These are phyloP conservation scores for Eilema griseolum DNA, from an alignment of 2,888 invertebrate genomes.

Conservation along the genomic window DNA sequence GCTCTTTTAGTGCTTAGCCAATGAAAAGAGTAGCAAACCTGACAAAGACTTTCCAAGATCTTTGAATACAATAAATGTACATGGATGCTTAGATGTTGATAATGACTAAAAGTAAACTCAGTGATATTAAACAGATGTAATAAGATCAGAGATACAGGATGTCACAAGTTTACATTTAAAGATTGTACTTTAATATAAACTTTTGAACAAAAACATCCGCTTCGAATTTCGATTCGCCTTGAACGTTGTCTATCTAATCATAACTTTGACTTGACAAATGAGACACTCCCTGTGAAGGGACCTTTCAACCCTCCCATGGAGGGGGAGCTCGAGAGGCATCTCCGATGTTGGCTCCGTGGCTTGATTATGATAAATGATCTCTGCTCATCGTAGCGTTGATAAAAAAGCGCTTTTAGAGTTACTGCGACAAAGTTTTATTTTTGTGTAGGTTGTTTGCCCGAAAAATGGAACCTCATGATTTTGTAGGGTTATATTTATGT, in stretches of 20 bases:
- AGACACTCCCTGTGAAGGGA: slow-evolving; percentile 38
- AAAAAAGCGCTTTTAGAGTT: slow-evolving; percentile 40
- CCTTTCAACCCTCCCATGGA: slow-evolving; percentile 26
- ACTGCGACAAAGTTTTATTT: background rate
- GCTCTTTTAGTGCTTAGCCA: too few species aligned
- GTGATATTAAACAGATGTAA: too few species aligned
- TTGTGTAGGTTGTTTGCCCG: background rate
- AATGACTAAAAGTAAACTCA: too few species aligned
- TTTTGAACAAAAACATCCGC: slow-evolving; percentile 9
- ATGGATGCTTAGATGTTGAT: too few species aligned
- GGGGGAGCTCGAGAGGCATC: slow-evolving; percentile 28
- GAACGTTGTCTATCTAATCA: slow-evolving; percentile 34
- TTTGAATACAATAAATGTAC: too few species aligned
- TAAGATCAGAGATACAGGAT: too few species aligned
- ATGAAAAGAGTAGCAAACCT: too few species aligned
- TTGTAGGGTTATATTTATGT: background rate
- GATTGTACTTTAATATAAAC: background rate
- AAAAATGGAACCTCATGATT: background rate
- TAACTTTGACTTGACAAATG: slow-evolving; percentile 52
- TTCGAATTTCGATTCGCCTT: slow-evolving; percentile 9
- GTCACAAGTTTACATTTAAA: background rate
- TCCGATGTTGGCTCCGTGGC: slow-evolving; percentile 42
- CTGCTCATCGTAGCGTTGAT: slow-evolving; percentile 46
- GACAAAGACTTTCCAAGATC: too few species aligned
- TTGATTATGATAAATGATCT: slow-evolving; percentile 59